A percentile compares a stretch with the other conserved stretches of the same genome.
phyloP scores from a whole-genome alignment of 2,797 vertebrate species.

The Furcifer pardalis region DNA sequence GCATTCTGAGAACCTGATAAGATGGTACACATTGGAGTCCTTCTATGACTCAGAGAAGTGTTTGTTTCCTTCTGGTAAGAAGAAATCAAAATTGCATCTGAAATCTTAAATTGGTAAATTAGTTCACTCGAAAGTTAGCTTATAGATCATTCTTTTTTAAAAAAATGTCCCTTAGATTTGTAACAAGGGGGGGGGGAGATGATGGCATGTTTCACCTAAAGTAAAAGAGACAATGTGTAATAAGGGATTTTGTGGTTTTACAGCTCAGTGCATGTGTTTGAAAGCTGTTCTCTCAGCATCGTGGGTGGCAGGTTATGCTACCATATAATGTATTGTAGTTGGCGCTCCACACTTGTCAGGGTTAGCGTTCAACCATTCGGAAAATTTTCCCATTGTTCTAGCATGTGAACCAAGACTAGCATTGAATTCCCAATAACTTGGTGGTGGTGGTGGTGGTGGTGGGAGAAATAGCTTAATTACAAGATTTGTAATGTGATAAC shows the following conservation, averaged over 20 bases:
- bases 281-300: constrained; percentile 94
- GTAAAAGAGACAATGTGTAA: constrained; percentile 92
- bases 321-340: constrained; percentile 97
- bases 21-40: constrained; percentile 55
- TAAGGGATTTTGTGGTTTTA: constrained; percentile 94
- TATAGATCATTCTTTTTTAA: constrained; percentile 58
- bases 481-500: constrained; percentile 88
- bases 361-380: constrained; percentile 94
- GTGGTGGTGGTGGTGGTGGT: constrained; percentile 74
- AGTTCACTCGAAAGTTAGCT: constrained; percentile 68
- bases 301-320: constrained; percentile 97
- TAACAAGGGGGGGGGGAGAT: constrained; percentile 71
- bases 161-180: constrained; percentile 65
- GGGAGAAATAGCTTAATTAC: constrained; percentile 82
- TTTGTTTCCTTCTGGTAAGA: constrained; percentile 61
- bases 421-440: constrained; percentile 87
- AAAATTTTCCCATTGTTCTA: constrained; percentile 98
- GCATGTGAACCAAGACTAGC: constrained; percentile 88
- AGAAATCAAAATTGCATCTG: constrained; percentile 67
- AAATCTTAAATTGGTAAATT: constrained; percentile 59
- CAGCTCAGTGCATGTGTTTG: constrained; percentile 94
- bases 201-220: constrained; percentile 88
- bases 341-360: constrained; percentile 94
- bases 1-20: constrained; percentile 30
- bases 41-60: constrained; percentile 57